Evolutionary conservation across 2,113 vertebrate genomes (phyloP).

Genomic region (Bubalus kerabau): DNA sequence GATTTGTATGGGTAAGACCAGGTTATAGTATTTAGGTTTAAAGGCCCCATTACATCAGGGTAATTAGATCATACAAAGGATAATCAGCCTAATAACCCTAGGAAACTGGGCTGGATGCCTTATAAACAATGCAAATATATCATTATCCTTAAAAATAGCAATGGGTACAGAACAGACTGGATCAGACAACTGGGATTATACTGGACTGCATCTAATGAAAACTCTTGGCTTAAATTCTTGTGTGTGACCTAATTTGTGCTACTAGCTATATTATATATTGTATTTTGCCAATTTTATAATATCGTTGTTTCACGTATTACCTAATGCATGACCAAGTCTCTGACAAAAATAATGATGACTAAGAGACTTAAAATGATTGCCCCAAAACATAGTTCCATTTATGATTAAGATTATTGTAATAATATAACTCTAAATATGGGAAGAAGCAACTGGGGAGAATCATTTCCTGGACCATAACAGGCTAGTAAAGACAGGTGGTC

Average conservation of each 20-base stretch:
- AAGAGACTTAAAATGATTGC: neutral
- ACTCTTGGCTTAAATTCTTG: neutral
- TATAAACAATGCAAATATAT: neutral
- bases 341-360: neutral
- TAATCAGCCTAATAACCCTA: neutral
- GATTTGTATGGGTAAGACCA: neutral
- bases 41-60: neutral
- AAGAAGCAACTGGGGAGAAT: neutral
- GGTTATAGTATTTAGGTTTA: neutral
- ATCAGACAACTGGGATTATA: neutral
- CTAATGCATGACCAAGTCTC: neutral
- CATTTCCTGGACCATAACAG: neutral
- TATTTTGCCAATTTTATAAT: neutral
- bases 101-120: neutral
- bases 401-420: neutral
- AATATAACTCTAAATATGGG: neutral
- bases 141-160: neutral
- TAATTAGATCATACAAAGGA: neutral
- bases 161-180: neutral
- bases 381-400: neutral
- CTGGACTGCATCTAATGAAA: neutral
- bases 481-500: neutral
- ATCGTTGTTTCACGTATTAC: neutral
- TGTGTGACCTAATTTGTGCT: neutral
- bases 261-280: neutral